Evolutionary conservation across 1,140 invertebrate genomes (phyloP).

Genomic region (Batillaria attramentaria): DNA sequence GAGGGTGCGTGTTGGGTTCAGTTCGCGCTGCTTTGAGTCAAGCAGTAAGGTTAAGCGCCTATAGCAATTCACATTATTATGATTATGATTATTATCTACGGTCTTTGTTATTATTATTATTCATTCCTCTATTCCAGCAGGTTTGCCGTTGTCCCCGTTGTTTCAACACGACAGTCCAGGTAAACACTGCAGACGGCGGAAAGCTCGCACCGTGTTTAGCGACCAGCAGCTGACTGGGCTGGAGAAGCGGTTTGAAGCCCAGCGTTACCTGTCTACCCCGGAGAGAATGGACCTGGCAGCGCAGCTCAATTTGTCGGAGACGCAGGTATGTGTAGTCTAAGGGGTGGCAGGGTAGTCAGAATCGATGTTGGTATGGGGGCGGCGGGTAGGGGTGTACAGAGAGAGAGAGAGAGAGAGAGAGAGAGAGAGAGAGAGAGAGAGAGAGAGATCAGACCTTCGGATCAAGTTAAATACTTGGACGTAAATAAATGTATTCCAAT

Average conservation of each 20-base stretch:
- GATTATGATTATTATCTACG: not conserved
- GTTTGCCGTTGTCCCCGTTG: slow-evolving; percentile 81
- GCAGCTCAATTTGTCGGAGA: slow-evolving; percentile 70
- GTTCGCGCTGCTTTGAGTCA: no score
- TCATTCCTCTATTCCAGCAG: slow-evolving; percentile 69
- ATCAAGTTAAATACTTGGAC: not conserved
- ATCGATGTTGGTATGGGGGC: not conserved
- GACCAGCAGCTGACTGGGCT: slow-evolving; percentile 80
- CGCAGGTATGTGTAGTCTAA: slow-evolving; percentile 65
- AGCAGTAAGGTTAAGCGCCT: not conserved
- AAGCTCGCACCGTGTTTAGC: slow-evolving; percentile 97
- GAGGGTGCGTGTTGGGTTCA: no score
- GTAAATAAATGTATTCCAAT: not conserved
- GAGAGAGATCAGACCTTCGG: not conserved
- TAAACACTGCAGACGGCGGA: slow-evolving; percentile 91
- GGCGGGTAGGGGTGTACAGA: not conserved
- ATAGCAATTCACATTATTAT: slow-evolving; percentile 11
- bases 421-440: not conserved
- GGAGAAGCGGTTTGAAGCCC: slow-evolving; percentile 96
- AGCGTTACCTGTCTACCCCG: slow-evolving; percentile 97
- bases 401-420: slow-evolving; percentile 2
- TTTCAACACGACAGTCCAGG: slow-evolving; percentile 80
- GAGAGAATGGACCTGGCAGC: slow-evolving; percentile 71
- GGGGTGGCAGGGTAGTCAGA: not conserved
- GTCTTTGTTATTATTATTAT: slow-evolving; percentile 26